Conservation (phyloP, 2,888 invertebrate species). For the Lithophane socia region DNA sequence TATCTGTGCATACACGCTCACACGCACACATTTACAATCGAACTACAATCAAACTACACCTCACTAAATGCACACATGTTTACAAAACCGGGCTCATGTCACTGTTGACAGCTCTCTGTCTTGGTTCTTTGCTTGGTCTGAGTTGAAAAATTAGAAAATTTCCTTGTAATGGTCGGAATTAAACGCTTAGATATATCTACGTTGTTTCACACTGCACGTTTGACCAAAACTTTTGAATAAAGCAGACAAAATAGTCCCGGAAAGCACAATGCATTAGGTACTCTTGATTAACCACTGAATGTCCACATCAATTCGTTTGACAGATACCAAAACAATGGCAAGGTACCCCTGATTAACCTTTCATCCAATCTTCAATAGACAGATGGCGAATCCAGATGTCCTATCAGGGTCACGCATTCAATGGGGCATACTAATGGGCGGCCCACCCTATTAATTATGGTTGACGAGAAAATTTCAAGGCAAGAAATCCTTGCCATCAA, state of each 20-base stretch:
- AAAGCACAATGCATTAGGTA: slow-evolving; percentile 32
- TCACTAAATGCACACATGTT: too few species aligned
- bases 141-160: too few species aligned
- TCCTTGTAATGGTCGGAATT: not conserved
- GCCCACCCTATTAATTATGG: slow-evolving; percentile 86
- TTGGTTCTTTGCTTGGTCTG: too few species aligned
- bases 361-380: slow-evolving; percentile 69
- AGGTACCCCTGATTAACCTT: slow-evolving; percentile 63
- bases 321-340: slow-evolving; percentile 58
- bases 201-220: not conserved
- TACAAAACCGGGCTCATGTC: too few species aligned
- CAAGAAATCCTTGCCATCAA: slow-evolving; percentile 88
- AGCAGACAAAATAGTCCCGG: not conserved
- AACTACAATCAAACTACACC: too few species aligned
- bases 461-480: slow-evolving; percentile 88
- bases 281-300: slow-evolving; percentile 32
- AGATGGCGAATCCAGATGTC: slow-evolving; percentile 74
- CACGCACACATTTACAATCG: too few species aligned
- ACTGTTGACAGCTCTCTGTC: too few species aligned
- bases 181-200: not conserved
- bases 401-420: slow-evolving; percentile 75
- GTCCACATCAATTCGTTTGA: slow-evolving; percentile 47
- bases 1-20: too few species aligned
- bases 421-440: slow-evolving; percentile 85
- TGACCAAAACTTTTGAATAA: slow-evolving; percentile 2